Base-by-base conservation (phyloP, 1,140 invertebrate species). In the Aricia agestis region DNA sequence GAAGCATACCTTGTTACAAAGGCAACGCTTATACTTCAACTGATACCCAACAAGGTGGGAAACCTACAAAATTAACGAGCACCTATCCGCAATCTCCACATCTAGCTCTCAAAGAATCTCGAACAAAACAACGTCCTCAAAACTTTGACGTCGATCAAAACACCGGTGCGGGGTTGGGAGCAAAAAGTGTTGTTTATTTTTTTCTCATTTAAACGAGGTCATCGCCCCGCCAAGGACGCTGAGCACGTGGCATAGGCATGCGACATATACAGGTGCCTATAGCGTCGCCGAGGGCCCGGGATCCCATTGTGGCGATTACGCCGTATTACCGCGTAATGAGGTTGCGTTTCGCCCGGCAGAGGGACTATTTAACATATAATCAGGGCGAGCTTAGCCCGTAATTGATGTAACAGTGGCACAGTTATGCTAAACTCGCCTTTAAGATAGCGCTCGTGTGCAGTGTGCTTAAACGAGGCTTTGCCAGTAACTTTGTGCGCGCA, bases 101-200 rank as follows among this genome's bases (percentile, higher is more conserved):
- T 42, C 41, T 42, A 66, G 41, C 17, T 32, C 31, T n/a, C 31
- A 36, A 31, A 15, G 7, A 66, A 36, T 66, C 31, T 66, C 42
- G 25, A 32, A 68, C 19, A 15, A 19, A 31, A 15, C 31, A 31
- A 32, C 41, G 1, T 42, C 41, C 41, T 7, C 11, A 72, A 77
- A 74, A 75, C 74, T 73, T 86, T 87, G 84, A 87, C 81, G 81
- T 85, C 84, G 83, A 86, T 89, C 83, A 86, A 86, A 90, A 89
- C 84, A 87, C 82, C 82, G 59, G 80, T 73, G 79, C 69, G 78
- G 70, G 81, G 76, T 80, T 74, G 77, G 76, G 69, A 52, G 81
- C 81, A 90, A 88, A 88, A 87, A 86, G 82, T 67, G 79, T 80
- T 73, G 75, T 81, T 68, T 80, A 80, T 85, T 74, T 71, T 81